A percentile compares a stretch with the other conserved stretches of the same genome.
phyloP scores from a whole-genome alignment of 2,797 vertebrate species.

The Paratrypauchen microcephalus region DNA sequence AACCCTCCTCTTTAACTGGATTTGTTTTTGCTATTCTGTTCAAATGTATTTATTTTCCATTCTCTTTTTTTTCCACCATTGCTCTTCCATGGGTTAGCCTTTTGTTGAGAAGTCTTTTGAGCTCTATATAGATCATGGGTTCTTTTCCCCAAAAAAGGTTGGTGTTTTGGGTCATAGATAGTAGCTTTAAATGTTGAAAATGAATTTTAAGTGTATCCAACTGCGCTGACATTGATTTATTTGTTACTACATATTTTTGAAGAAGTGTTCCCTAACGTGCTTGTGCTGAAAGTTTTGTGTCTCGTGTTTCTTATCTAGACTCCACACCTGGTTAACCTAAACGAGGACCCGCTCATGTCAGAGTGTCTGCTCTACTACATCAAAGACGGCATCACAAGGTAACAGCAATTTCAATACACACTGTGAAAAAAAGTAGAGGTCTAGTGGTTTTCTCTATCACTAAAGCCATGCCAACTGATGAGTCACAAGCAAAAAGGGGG shows the following conservation, averaged over 20 bases:
- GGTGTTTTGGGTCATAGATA: constrained; percentile 65
- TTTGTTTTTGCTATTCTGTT: constrained; percentile 18
- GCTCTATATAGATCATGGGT: constrained; percentile 89
- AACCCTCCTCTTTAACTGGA: neutral
- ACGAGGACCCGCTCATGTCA: constrained; percentile 99
- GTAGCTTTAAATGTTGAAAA: constrained; percentile 28
- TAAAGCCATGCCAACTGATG: neutral
- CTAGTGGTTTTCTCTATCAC: neutral
- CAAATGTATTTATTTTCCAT: constrained; percentile 37
- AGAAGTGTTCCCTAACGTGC: neutral
- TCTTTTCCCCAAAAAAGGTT: constrained; percentile 95
- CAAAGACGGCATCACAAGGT: constrained; percentile 99
- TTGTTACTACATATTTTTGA: neutral
- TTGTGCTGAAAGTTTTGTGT: constrained; percentile 20
- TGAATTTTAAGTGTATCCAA: constrained; percentile 6
- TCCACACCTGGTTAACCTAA: constrained; percentile 97
- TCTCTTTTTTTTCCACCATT: constrained; percentile 57
- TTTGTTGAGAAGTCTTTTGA: constrained; percentile 87
- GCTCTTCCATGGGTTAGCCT: constrained; percentile 76
- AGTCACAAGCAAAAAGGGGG: neutral
- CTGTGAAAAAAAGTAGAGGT: constrained; percentile 16
- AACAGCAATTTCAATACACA: constrained; percentile 36
- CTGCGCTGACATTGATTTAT: neutral
- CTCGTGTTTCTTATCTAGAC: constrained; percentile 78
- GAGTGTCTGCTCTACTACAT: constrained; percentile 99